Base-by-base conservation (phyloP, 1,140 invertebrate species). In the Adoxophyes honmai region DNA sequence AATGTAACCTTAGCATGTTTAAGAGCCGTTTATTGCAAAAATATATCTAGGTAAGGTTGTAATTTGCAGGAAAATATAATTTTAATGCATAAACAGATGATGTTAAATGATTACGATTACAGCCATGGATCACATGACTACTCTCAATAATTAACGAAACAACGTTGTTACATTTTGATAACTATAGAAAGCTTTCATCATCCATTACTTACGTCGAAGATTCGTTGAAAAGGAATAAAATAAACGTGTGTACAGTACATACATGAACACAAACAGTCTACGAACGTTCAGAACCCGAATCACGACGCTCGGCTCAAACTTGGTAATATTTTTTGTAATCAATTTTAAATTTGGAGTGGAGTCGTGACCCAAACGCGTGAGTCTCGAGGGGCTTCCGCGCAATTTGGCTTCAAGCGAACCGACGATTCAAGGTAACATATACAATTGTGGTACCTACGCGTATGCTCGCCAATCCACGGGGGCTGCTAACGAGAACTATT, bases 281-380 rank as follows among this genome's bases (percentile, higher is more conserved):
- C 2, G 21, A 3, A 28, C 42, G 42, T 21, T 13, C 21, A 4
- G 42, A 48, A 48, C 42, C 42, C 42, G 42, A 48, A 48, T 48
- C 42, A 48, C 42, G 21, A 48, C 42, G 42, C 42, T n/a, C 42
- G 42, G n/a, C 42, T 33, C 42, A 48, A 48, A 48, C 42, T 48
- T 48, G 42, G 42, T 48, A 48, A 48, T 53, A 35, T 53, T 85
- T 82, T 84, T 75, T 72, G 62, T 84, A 81, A 84, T 83, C 78
- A 86, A 87, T 84, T 84, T 87, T 81, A 79, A 66, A 84, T 87
- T 84, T 85, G 74, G 70, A 78, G 70, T 84, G 68, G 67, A 81
- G 67, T 85, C 80, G 81, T 84, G 84, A 87, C 80, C 70, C 52
- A 67, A 65, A 63, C 69, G 70, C 72, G 73, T 78, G 78, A 80